phyloP scores from a whole-genome alignment of 2,888 invertebrate genomes.

The Stenodera caucasica region DNA sequence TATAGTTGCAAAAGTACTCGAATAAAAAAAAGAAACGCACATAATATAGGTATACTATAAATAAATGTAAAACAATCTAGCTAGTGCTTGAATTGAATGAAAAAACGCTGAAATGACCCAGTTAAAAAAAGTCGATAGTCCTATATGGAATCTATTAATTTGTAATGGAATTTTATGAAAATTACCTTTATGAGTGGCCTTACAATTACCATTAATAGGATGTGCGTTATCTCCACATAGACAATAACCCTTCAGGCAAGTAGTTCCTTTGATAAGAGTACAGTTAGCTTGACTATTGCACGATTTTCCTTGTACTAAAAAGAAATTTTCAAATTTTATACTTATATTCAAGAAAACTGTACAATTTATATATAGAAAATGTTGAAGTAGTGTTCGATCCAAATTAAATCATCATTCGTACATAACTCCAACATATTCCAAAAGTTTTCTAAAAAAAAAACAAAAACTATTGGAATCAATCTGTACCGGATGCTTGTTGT shows the following conservation, averaged over 20 bases:
- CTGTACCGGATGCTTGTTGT: conserved; percentile 46
- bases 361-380: conserved; percentile 25
- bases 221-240: conserved; percentile 52
- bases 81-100: neutral
- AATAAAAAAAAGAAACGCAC: neutral
- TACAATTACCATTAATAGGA: conserved; percentile 50
- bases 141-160: neutral
- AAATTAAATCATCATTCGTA: conserved; percentile 32
- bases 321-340: conserved; percentile 6
- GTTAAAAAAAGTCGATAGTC: conserved; percentile 9
- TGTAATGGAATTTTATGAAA: neutral
- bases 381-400: conserved; percentile 38
- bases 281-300: conserved; percentile 50
- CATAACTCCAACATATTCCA: conserved; percentile 29
- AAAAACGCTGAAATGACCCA: neutral
- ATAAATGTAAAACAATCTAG: neutral
- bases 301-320: conserved; percentile 45
- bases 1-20: too few species aligned
- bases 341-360: too few species aligned
- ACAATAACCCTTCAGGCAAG: conserved; percentile 48
- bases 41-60: neutral
- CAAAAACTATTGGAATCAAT: conserved; percentile 30
- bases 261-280: conserved; percentile 48
- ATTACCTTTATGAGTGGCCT: conserved; percentile 23
- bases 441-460: conserved; percentile 12